Base-by-base conservation (phyloP, 2,797 vertebrate species). In the Neosilurus hyrtlii region DNA sequence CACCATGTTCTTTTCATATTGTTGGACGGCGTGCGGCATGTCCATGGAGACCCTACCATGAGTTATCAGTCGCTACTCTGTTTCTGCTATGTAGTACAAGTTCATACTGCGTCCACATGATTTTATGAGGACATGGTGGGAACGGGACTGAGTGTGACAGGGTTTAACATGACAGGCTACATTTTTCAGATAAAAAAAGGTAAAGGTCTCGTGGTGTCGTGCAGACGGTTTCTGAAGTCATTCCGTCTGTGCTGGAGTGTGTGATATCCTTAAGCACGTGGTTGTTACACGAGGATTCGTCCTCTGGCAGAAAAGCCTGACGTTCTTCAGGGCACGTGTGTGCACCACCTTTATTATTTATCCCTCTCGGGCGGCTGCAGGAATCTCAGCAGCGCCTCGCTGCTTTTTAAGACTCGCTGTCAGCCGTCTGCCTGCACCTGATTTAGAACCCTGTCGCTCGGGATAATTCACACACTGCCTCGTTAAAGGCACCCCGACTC, bases 321-420 rank as follows among this genome's bases (percentile, higher is more conserved):
- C 5, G 63, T 68, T 76, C 86, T 52, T 43, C 54, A 77, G 52
- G 73, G 83, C 74, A 43, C 68, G 30, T 51, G 66, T 65, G 81
- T 86, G 66, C 75, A 51, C 57, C 35, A 56, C 52, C 51, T 88
- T 63, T 89, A 88, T 89, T 86, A 91, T 91, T 89, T 81, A 88
- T 88, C 54, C 12, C 59, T 10, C 89, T 78, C 81, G 83, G 87
- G 86, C 84, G 86, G 86, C 88, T 30, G 15, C 87, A 87, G 91
- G 86, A 88, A 89, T 90, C 87, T 82, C 84, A 85, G 84, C 84
- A 83, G 84, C 82, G 79, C 86, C 89, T 90, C 77, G 26, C 77
- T 83, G 79, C 85, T 83, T 89, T 90, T 90, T 87, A 85, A 85
- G 85, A 89, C 84, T 88, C 87, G 70, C 87, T 75, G 88, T 91